Evolutionary conservation across 2,113 vertebrate species (phyloP), one percentile per base, ranked within the genome.

Genomic region (Excalfactoria chinensis): DNA sequence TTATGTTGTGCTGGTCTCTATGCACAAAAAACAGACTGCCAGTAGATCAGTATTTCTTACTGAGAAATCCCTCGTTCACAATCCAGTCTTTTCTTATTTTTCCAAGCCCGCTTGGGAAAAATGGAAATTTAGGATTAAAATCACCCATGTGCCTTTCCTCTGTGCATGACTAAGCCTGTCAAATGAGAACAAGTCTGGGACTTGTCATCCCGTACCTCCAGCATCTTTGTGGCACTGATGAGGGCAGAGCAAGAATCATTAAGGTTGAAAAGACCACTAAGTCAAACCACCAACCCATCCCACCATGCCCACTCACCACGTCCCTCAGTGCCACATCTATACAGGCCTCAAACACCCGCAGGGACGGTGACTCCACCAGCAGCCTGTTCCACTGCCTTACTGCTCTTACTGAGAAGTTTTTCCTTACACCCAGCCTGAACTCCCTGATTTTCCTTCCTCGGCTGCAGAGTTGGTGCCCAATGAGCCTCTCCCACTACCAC

Each of bases 381-480:
- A 30, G 14, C 9, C 14, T 15, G 15, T 53, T 26, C 51, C 26
- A 30, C 14, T 30, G 51, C 51, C 26, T 53, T 15, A 53, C 51
- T 17, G 14, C 26, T 53, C 26, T 16, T 53, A 16, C 26, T 30
- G 14, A 53, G 26, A 30, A 30, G 28, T 53, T 30, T 53, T 30
- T 30, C 26, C 51, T 30, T 28, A 53, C 26, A 53, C 26, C 51
- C 51, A 30, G 15, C 26, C 26, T 53, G 26, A 30, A 53, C 15
- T 15, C 26, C 51, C 51, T 53, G 51, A 53, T 35, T 48, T 69
- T 78, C 70, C n/a, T 75, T 13, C 70, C 30, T 78, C 64, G 48
- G 17, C 59, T 0, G 0, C 0, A 1, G 34, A 22, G 9, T 34
- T 83, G 28, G 28, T 62, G 63, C 23, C 55, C 40, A 79, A 48